Conservation (phyloP, 2,113 vertebrate genomes). For the Chelonoidis abingdonii region DNA sequence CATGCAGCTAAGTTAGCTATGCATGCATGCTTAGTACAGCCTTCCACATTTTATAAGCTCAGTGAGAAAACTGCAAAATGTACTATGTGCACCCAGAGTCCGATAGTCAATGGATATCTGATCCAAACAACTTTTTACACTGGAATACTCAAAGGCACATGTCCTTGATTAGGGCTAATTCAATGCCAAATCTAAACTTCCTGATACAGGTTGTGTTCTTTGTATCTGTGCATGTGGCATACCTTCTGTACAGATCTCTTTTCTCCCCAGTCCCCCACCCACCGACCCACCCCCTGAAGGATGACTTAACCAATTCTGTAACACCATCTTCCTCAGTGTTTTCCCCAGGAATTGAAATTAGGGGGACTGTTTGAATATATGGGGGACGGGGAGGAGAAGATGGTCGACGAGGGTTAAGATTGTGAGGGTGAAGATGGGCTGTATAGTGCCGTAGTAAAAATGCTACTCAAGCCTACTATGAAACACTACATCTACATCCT, state of each 20-base stretch:
- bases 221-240: background rate
- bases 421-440: too few relatives aligned
- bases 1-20: background rate
- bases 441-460: too few relatives aligned
- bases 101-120: background rate
- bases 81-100: background rate
- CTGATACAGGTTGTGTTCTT: background rate
- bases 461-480: too few relatives aligned
- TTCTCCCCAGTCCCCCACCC: too few relatives aligned
- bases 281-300: background rate
- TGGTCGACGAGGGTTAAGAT: too few relatives aligned
- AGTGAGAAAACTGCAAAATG: background rate
- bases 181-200: background rate
- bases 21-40: background rate
- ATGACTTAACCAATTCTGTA: background rate
- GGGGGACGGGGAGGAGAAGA: too few relatives aligned
- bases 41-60: background rate
- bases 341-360: too few relatives aligned
- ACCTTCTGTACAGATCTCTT: background rate
- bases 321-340: background rate
- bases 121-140: background rate
- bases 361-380: too few relatives aligned
- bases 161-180: background rate
- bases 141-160: background rate
- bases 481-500: too few relatives aligned